Evolutionary conservation across 2,888 invertebrate species (phyloP).

Genomic region (Drosophila sordidapex): DNA sequence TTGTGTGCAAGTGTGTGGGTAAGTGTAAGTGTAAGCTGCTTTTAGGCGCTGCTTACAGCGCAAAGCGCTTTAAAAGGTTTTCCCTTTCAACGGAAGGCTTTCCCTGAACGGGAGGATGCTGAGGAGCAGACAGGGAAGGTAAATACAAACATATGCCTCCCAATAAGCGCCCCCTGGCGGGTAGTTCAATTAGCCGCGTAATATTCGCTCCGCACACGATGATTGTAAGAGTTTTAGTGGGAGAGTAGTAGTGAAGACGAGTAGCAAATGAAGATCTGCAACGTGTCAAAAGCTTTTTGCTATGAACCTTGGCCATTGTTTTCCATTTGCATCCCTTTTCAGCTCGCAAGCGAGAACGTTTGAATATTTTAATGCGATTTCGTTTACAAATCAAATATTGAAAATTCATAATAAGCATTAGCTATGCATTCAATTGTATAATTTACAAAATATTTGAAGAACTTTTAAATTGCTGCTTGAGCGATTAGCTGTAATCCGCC

Average conservation of each 20-base stretch:
- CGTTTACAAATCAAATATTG: background rate
- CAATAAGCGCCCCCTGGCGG: conserved; percentile 22
- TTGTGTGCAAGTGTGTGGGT: conserved; percentile 20
- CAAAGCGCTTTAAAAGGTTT: conserved; percentile 77
- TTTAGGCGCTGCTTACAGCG: conserved; percentile 72
- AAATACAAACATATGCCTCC: conserved; percentile 39
- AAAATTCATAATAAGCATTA: background rate
- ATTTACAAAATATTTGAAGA: background rate
- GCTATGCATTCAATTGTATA: background rate
- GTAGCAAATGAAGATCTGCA: conserved; percentile 1
- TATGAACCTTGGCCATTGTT: background rate
- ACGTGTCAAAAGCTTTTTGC: conserved; percentile 1
- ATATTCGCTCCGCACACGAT: background rate
- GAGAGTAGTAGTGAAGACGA: background rate
- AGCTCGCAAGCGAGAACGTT: background rate
- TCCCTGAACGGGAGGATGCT: background rate
- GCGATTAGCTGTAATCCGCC: background rate
- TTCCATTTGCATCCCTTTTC: background rate
- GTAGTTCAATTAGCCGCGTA: conserved; percentile 54
- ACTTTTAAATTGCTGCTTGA: background rate
- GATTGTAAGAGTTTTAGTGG: background rate
- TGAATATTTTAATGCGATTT: background rate
- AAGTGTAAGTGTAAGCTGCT: conserved; percentile 67
- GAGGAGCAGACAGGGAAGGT: background rate
- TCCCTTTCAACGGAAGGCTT: conserved; percentile 32